Evolutionary conservation across 2,113 vertebrate genomes (phyloP), one percentile per base, ranked within the genome.

Genomic region (Craseonycteris thonglongyai): DNA sequence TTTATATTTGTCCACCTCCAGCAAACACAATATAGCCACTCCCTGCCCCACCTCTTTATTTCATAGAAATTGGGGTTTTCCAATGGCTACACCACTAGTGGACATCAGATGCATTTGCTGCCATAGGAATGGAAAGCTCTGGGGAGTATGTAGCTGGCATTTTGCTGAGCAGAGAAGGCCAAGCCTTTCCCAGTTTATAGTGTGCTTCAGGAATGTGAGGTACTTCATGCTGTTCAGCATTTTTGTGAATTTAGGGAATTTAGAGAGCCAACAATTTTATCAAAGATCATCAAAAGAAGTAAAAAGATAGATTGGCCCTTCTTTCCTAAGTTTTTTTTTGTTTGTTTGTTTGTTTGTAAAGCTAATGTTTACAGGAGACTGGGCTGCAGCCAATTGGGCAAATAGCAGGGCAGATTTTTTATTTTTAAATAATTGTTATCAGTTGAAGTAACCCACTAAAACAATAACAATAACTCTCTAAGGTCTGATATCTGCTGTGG

Each of bases 201-300:
- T 33, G 69, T 74, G 28, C 28, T 68, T 74, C 42, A 28, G 18
- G 15, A 84, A 84, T 82, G 71, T n/a, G 56, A 83, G 38, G 16
- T 8, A 74, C 26, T 83, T 68, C 33, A 54, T 14, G 28, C 38
- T 63, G 7, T 26, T 74, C 76, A 47, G 56, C 19, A 58, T 54
- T 56, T 91, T 66, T 58, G 19, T 86, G 51, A 90, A 80, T 88
- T 92, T 88, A 89, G 47, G 26, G 16, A 90, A 80, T 88, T 92
- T 88, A 89, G 47, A 21, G 16, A 88, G 14, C 47, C 56, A 61
- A 65, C 5, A 45, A 22, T 86, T 85, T 85, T 61, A 47, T 89
- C 30, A 85, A 71, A 88, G 35, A 51, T 54, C 22, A 74, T 19
- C 81, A 33, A 91, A 81, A 91, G 38, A 93, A 71, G 13, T 30